These are phyloP conservation scores for Menidia beryllina DNA, from an alignment of 2,113 vertebrate genomes.

Conservation along the genomic window DNA sequence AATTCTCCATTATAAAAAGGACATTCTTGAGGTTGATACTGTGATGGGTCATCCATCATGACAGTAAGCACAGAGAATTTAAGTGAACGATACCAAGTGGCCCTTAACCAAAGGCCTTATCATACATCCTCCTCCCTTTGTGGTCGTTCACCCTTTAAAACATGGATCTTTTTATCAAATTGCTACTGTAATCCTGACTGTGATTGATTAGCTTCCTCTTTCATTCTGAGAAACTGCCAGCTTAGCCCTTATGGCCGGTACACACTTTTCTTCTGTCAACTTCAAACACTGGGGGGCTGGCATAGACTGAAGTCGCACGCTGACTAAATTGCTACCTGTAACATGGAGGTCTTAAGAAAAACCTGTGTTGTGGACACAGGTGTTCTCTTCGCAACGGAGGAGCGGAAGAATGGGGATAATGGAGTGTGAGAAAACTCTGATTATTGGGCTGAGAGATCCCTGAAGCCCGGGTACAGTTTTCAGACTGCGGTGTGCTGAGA, in stretches of 20 bases:
- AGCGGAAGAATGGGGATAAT: conserved; percentile 18
- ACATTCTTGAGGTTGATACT: too few species aligned
- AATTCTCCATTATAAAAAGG: not conserved
- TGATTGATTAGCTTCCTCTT: conserved; percentile 17
- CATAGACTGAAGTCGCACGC: conserved; percentile 40
- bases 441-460: conserved; percentile 19
- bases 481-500: conserved; percentile 24
- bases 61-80: not conserved
- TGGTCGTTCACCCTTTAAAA: not conserved
- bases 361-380: conserved; percentile 67
- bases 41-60: not conserved
- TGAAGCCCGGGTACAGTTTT: conserved; percentile 30
- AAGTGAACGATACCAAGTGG: not conserved
- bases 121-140: not conserved
- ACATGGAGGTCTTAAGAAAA: conserved; percentile 58
- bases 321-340: conserved; percentile 64
- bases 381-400: conserved; percentile 55
- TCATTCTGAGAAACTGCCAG: conserved; percentile 3
- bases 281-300: conserved; percentile 55
- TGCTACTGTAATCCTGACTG: not conserved
- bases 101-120: too few species aligned
- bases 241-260: conserved; percentile 10
- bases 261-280: conserved; percentile 37
- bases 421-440: conserved; percentile 12
- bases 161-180: not conserved